Percentiles rank a stretch among this genome's conserved stretches.
Conservation (phyloP, 2,797 vertebrate species). For the Rhinophrynus dorsalis region DNA sequence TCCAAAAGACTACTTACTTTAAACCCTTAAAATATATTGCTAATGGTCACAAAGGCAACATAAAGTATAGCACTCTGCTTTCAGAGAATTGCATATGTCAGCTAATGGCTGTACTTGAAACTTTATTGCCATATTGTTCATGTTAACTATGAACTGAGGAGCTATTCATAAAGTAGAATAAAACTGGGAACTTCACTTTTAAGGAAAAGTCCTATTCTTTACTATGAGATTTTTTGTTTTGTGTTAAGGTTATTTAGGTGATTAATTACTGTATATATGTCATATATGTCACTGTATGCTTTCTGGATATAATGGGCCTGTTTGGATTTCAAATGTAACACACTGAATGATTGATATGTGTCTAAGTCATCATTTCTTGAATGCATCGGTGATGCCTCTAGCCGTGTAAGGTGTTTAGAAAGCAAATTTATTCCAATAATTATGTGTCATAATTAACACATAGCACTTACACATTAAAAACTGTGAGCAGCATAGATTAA, state of each 20-base stretch:
- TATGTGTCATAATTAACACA: too few species aligned
- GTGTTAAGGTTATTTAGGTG: too few species aligned
- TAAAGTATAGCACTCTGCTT: not conserved
- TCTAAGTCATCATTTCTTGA: too few species aligned
- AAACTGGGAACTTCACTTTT: not conserved
- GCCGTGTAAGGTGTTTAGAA: too few species aligned
- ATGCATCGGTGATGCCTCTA: too few species aligned
- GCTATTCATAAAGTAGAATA: conserved; percentile 3
- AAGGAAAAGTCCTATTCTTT: not conserved
- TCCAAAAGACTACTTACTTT: not conserved
- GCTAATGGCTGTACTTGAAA: conserved; percentile 8
- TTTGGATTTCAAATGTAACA: not conserved
- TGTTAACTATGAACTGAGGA: conserved; percentile 13
- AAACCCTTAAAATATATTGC: not conserved
- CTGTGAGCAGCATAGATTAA: not conserved
- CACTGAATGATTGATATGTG: too few species aligned
- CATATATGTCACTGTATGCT: not conserved
- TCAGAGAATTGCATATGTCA: conserved; percentile 14
- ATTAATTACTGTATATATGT: not conserved
- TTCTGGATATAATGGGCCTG: not conserved
- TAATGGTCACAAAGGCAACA: conserved; percentile 14
- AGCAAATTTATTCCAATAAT: too few species aligned
- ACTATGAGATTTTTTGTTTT: too few species aligned
- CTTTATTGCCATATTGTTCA: conserved; percentile 14
- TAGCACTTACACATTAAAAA: not conserved